phyloP scores from a whole-genome alignment of 2,113 vertebrate genomes.

The Melanocharis versteri region DNA sequence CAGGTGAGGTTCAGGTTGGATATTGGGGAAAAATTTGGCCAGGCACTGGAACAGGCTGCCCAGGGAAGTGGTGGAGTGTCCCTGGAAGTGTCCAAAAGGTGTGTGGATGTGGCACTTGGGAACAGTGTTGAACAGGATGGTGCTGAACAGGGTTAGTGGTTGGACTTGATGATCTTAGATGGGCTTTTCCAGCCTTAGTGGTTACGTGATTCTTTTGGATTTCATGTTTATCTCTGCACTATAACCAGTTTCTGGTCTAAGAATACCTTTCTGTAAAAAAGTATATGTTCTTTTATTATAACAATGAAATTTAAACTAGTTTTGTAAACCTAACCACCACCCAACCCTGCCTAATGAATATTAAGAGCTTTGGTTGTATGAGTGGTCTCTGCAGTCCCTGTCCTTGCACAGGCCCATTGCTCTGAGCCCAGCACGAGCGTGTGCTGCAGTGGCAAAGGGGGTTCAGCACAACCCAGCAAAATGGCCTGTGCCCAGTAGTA shows the following conservation, averaged over 20 bases:
- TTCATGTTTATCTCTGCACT: neutral
- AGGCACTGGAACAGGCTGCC: neutral
- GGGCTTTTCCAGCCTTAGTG: neutral
- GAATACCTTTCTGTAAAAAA: neutral
- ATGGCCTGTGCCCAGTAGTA: neutral
- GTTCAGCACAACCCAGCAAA: neutral
- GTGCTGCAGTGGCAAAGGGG: neutral
- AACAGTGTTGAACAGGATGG: neutral
- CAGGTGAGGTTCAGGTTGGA: neutral
- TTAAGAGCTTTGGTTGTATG: neutral
- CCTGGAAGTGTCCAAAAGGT: neutral
- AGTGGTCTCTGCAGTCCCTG: neutral
- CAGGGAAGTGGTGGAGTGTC: neutral
- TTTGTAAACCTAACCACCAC: neutral
- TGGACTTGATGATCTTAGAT: neutral
- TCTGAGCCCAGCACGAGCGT: neutral
- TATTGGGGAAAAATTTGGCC: neutral
- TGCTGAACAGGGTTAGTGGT: neutral
- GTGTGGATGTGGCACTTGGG: neutral
- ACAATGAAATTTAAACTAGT: neutral
- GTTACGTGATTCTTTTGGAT: neutral
- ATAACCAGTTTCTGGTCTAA: neutral
- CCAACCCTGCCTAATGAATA: neutral
- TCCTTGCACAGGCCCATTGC: neutral
- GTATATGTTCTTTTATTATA: neutral